Conservation (phyloP, 2,113 vertebrate genomes). For the Thamnophis sirtalis region DNA sequence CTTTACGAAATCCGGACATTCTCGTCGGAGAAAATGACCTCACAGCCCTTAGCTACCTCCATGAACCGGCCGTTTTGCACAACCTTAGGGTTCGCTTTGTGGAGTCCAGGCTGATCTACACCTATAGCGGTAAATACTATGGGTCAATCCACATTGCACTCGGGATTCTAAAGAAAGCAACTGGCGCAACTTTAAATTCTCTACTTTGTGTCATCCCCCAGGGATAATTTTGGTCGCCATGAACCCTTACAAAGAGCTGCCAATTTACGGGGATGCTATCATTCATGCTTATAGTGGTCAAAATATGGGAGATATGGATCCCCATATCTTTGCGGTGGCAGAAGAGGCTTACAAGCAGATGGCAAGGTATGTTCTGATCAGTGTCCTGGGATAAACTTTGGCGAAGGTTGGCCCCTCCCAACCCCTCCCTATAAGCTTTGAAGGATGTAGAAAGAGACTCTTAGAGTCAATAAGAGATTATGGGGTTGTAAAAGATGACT, state of each 20-base stretch:
- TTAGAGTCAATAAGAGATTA: neutral
- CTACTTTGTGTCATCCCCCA: slow-evolving; percentile 45
- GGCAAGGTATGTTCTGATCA: slow-evolving; percentile 79
- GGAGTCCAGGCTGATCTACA: slow-evolving; percentile 95
- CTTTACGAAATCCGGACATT: slow-evolving; percentile 92
- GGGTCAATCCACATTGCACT: neutral
- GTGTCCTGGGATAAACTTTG: neutral
- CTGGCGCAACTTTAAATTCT: neutral
- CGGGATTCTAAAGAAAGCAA: neutral
- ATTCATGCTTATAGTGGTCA: slow-evolving; percentile 95
- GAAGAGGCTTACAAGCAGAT: slow-evolving; percentile 99
- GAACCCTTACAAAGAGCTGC: slow-evolving; percentile 93
- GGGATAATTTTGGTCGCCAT: slow-evolving; percentile 96
- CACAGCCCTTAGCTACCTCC: slow-evolving; percentile 96
- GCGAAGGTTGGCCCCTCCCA: too few species aligned
- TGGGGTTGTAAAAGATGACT: neutral
- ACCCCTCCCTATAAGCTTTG: neutral
- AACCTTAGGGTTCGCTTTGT: slow-evolving; percentile 92
- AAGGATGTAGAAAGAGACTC: neutral
- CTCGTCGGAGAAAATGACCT: slow-evolving; percentile 98
- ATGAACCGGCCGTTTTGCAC: slow-evolving; percentile 92
- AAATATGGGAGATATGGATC: slow-evolving; percentile 98
- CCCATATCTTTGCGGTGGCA: slow-evolving; percentile 97
- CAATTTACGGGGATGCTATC: slow-evolving; percentile 92
- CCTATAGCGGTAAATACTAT: slow-evolving; percentile 85